Evolutionary conservation across 2,113 vertebrate genomes (phyloP).

Genomic region (Hemibagrus wyckioides): DNA sequence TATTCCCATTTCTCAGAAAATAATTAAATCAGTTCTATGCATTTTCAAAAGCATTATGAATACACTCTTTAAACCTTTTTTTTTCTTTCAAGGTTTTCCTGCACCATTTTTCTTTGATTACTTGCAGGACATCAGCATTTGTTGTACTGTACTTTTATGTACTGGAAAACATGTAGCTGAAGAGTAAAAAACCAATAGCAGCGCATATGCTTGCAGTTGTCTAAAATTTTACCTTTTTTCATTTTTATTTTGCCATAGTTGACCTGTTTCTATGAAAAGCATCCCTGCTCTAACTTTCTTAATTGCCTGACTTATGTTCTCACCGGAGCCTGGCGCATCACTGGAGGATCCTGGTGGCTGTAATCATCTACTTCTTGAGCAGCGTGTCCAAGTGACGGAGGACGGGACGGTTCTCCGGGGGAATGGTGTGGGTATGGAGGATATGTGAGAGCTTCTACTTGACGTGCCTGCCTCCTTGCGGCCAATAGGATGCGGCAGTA

Average conservation of each 20-base stretch:
- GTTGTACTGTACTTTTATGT: neutral
- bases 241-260: neutral
- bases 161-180: neutral
- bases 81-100: neutral
- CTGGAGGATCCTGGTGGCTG: constrained; percentile 68
- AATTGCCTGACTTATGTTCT: constrained; percentile 27
- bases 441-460: constrained; percentile 86
- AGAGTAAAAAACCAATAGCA: neutral
- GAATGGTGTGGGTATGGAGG: constrained; percentile 71
- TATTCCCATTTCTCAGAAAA: neutral
- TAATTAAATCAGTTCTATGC: neutral
- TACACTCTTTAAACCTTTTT: neutral
- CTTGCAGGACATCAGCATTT: constrained; percentile 34
- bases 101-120: neutral
- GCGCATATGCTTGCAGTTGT: neutral
- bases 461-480: constrained; percentile 84
- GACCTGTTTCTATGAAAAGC: neutral
- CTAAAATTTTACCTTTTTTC: neutral
- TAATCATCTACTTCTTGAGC: constrained; percentile 66
- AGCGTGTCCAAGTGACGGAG: constrained; percentile 64
- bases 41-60: neutral
- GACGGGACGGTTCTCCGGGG: constrained; percentile 72
- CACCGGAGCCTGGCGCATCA: constrained; percentile 68
- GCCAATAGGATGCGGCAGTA: constrained; percentile 93
- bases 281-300: neutral